Conservation (phyloP, 2,888 invertebrate species). For the Augiades crinisus region DNA sequence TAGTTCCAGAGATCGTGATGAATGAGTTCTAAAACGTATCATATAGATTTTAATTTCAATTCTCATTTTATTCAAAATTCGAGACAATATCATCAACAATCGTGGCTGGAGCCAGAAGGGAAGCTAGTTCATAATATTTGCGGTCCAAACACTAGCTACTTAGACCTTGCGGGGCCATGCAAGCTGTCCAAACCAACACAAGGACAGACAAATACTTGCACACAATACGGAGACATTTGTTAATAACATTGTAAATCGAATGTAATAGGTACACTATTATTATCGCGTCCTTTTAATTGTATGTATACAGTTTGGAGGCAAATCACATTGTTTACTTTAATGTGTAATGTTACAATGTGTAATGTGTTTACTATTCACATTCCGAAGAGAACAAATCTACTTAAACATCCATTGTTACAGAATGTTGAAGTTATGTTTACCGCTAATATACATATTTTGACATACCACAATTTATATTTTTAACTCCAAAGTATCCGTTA, state of each 20-base stretch:
- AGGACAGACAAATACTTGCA: conserved; percentile 40
- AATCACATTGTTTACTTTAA: conserved; percentile 1
- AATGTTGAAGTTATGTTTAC: no score
- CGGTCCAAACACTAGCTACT: conserved; percentile 19
- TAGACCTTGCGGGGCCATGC: conserved; percentile 31
- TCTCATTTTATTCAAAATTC: no score
- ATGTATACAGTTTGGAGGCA: conserved; percentile 5
- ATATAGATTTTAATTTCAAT: no score
- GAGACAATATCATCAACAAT: no score
- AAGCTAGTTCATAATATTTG: conserved; percentile 1
- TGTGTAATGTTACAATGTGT: background rate
- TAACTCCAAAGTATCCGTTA: no score
- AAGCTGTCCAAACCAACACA: conserved; percentile 43
- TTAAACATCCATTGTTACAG: no score
- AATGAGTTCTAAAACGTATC: no score
- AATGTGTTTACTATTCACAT: background rate
- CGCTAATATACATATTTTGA: no score
- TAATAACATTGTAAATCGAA: conserved; percentile 15
- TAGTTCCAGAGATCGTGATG: no score
- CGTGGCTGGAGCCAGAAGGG: background rate
- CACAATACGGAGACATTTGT: conserved; percentile 33
- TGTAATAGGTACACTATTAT: background rate
- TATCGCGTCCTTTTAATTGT: conserved; percentile 7
- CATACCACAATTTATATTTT: no score
- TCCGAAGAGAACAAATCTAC: background rate